Base-by-base conservation (phyloP, 2,797 vertebrate genomes). In the Australoheros facetus region DNA sequence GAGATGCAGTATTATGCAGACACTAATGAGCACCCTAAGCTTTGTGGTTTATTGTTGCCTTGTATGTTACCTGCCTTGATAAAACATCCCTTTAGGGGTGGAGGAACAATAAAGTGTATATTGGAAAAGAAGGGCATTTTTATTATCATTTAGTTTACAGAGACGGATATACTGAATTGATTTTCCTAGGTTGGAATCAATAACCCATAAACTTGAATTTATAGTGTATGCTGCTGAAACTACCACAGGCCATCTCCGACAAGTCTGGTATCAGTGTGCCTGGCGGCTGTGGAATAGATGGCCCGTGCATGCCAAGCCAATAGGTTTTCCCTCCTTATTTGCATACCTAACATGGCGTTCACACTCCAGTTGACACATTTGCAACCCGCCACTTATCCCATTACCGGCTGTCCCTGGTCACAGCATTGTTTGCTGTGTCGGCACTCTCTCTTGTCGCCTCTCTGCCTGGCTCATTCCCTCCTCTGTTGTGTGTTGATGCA, bases 361-460 rank as follows among this genome's bases (percentile, higher is more conserved):
- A 94, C 88, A 92, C 91, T 92, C 90, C 84, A 91, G 83, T 91
- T 94, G 91, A 90, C 92, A 93, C 93, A 91, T 94, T 93, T 94
- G 93, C 90, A 92, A 93, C 79, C 89, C 71, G 71, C 93, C 93
- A 91, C 89, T 94, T 95, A 94, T 89, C 91, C 91, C 90, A 92
- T 95, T 94, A 94, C 86, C 21, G 79, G 48, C 83, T 88, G 90
- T 92, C 88, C 86, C 89, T 69, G 79, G 84, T 85, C 53, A 28
- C 70, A 26, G 85, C 84, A 83, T 88, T 92, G 90, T 93, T 93
- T 92, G 90, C 91, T 91, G 90, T 78, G 87, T 94, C 86, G 57
- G 89, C 91, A 93, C 83, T 91, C 83, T 88, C 86, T 83, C 87
- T 85, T 4, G 76, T 81, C 69, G 83, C 77, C 79, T 84, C 86